A percentile compares a stretch with the other conserved stretches of the same genome.
phyloP scores from a whole-genome alignment of 1,140 invertebrate genomes.

The Platorchestia sp. region DNA sequence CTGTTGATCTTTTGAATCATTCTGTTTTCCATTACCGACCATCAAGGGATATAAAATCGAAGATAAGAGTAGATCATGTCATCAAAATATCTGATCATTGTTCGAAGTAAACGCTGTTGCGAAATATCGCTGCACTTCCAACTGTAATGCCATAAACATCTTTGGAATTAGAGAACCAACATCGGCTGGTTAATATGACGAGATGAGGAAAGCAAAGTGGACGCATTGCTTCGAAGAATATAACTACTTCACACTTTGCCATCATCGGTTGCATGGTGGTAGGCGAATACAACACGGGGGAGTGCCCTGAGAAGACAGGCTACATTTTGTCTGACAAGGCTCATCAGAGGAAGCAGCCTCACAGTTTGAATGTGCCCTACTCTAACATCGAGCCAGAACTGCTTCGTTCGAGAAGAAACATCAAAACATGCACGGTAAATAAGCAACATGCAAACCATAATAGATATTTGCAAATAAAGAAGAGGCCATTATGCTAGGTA shows the following conservation, averaged over 20 bases:
- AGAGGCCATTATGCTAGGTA: not conserved
- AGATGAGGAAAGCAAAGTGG: not conserved
- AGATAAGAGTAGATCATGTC: not conserved
- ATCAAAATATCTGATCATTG: not conserved
- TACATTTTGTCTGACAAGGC: too few species aligned
- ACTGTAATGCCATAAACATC: not conserved
- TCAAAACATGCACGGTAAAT: not conserved
- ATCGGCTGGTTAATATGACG: not conserved
- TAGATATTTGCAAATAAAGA: not conserved
- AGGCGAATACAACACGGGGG: too few species aligned
- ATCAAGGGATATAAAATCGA: not conserved
- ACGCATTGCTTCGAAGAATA: not conserved
- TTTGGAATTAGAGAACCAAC: not conserved
- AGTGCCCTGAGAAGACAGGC: too few species aligned
- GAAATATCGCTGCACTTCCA: not conserved
- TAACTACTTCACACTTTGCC: not conserved
- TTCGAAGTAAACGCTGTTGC: not conserved
- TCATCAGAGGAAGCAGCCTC: too few species aligned
- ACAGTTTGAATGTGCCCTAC: too few species aligned
- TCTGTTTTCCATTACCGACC: not conserved
- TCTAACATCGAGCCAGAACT: too few species aligned
- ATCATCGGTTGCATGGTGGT: too few species aligned
- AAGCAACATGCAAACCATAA: not conserved
- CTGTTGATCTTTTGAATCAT: not conserved
- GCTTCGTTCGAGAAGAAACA: too few species aligned